These are phyloP conservation scores for Rallus crepitans DNA, from an alignment of 2,797 vertebrate genomes.

Conservation along the genomic window DNA sequence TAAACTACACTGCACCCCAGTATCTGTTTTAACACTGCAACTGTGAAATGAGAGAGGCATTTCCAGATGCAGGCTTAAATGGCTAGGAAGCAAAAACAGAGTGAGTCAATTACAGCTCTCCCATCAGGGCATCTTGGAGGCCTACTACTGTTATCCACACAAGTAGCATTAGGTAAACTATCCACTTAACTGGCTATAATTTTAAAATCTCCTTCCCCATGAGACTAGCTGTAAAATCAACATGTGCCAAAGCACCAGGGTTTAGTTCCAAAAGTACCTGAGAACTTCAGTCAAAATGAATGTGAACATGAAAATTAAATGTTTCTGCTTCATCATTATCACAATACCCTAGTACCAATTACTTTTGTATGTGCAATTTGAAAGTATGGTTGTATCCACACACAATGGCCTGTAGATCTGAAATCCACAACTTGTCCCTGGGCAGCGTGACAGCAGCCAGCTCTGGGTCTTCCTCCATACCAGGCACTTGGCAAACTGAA, in stretches of 20 bases:
- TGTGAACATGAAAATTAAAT: neutral
- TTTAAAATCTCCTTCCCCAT: conserved; percentile 71
- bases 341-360: neutral
- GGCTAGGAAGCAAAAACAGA: conserved; percentile 54
- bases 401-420: neutral
- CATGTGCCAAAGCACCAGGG: conserved; percentile 58
- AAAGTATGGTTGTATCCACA: rapidly evolving
- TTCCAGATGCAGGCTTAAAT: conserved; percentile 71
- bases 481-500: neutral
- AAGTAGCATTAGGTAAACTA: conserved; percentile 59
- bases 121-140: conserved; percentile 58
- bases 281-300: conserved; percentile 20
- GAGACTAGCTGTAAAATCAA: conserved; percentile 75
- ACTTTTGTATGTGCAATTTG: neutral
- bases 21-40: conserved; percentile 38
- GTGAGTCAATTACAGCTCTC: conserved; percentile 59
- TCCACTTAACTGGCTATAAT: conserved; percentile 65
- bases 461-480: neutral
- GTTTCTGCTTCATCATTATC: neutral
- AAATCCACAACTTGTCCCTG: neutral
- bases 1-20: neutral
- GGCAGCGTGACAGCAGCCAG: neutral
- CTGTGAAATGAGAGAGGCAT: conserved; percentile 68
- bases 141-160: conserved; percentile 64
- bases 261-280: conserved; percentile 54